Conservation (phyloP, 1,140 invertebrate species). For the Platyscapa corneri region DNA sequence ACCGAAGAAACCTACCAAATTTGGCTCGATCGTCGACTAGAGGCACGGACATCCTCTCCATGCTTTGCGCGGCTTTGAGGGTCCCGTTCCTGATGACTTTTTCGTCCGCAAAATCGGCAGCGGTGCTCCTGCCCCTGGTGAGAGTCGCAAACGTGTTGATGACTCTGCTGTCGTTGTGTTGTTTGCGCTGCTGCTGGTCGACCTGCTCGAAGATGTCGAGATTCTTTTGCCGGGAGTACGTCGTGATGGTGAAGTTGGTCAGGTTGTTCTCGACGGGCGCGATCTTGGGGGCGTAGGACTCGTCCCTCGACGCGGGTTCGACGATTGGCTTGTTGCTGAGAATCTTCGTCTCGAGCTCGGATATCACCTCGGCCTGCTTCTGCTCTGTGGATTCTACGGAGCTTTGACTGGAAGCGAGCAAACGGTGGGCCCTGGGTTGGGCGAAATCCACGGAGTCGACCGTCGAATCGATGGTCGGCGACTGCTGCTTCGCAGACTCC, state of each 20-base stretch:
- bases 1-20: constrained; percentile 6
- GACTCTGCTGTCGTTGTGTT: constrained; percentile 47
- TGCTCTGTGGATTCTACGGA: constrained; percentile 42
- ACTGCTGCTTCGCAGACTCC: not conserved
- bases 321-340: constrained; percentile 48
- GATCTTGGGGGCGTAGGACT: constrained; percentile 57
- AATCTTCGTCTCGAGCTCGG: constrained; percentile 64
- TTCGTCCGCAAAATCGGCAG: constrained; percentile 48
- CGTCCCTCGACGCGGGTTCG: not conserved
- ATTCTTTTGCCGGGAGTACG: constrained; percentile 66
- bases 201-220: constrained; percentile 67
- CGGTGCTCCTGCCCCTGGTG: constrained; percentile 46
- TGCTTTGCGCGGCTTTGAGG: constrained; percentile 47
- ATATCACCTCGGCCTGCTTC: constrained; percentile 56
- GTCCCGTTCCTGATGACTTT: not conserved
- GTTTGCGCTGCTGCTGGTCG: constrained; percentile 50
- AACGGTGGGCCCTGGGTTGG: not conserved
- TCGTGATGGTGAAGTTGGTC: constrained; percentile 72
- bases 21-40: constrained; percentile 39
- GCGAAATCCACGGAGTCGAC: constrained; percentile 14
- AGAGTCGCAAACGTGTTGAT: constrained; percentile 57
- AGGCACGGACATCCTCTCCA: constrained; percentile 42
- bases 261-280: constrained; percentile 68
- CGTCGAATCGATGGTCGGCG: constrained; percentile 10
- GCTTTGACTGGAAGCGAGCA: not conserved